These are phyloP conservation scores for Ictalurus punctatus DNA, from an alignment of 2,113 vertebrate genomes.

Conservation along the genomic window DNA sequence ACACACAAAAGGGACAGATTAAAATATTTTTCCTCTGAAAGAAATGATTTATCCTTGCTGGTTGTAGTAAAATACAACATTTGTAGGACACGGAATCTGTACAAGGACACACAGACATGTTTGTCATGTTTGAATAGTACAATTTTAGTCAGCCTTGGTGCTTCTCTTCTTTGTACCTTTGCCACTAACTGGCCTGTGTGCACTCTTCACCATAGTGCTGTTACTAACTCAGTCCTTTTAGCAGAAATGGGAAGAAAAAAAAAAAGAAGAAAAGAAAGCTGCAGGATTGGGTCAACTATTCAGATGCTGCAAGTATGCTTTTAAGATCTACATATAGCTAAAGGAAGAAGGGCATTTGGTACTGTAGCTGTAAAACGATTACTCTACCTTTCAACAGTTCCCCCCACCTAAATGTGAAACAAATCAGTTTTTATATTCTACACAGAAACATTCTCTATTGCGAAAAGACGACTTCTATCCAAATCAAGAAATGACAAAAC, in stretches of 20 bases:
- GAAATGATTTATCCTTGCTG: not conserved
- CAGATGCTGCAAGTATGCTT: conserved; percentile 4
- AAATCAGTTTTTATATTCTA: not conserved
- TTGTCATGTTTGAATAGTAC: conserved; percentile 26
- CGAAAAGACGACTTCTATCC: not conserved
- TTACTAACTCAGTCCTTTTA: conserved; percentile 29
- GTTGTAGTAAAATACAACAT: not conserved
- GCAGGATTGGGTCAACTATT: not conserved
- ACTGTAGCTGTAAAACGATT: not conserved
- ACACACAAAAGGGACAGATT: not conserved
- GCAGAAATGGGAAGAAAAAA: not conserved
- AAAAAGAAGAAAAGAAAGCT: not conserved
- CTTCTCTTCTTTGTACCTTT: conserved; percentile 5
- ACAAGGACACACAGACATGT: conserved; percentile 27
- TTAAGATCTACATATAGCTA: not conserved
- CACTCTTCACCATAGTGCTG: not conserved
- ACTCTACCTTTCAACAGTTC: not conserved
- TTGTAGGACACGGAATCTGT: not conserved
- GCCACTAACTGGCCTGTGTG: not conserved
- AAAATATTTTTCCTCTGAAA: not conserved
- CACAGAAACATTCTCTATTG: not conserved
- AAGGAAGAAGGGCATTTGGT: not conserved
- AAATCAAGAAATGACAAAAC: not conserved
- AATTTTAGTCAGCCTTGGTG: conserved; percentile 7
- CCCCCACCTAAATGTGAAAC: not conserved